Conservation (phyloP, 2,888 invertebrate species). For the Coecobrya sp. region DNA sequence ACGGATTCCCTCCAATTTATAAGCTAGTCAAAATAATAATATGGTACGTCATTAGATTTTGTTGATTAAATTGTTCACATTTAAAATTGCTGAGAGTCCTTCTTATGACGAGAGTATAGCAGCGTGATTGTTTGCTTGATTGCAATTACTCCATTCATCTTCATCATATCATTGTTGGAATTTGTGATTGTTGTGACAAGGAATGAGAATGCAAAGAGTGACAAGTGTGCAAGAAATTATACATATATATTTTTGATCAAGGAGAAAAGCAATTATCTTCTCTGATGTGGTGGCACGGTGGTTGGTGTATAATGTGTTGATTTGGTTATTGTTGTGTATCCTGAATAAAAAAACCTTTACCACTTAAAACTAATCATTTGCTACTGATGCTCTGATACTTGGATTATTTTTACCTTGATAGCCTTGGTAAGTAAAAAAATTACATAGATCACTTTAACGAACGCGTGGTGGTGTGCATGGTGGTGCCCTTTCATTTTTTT, state of each 20-base stretch:
- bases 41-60: background rate
- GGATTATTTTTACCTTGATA: too few relatives aligned
- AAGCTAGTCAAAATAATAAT: background rate
- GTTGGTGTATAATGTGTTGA: too few relatives aligned
- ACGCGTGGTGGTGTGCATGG: too few relatives aligned
- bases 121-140: background rate
- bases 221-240: background rate
- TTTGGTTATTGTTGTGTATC: too few relatives aligned
- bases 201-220: background rate
- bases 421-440: too few relatives aligned
- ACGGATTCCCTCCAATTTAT: too few relatives aligned
- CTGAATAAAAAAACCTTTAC: too few relatives aligned
- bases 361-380: too few relatives aligned
- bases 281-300: background rate
- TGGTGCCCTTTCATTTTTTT: too few relatives aligned
- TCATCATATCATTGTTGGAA: background rate
- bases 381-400: too few relatives aligned
- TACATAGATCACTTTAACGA: too few relatives aligned
- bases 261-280: slow-evolving; percentile 14
- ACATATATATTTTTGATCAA: background rate
- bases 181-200: background rate
- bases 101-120: background rate
- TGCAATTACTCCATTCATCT: background rate
- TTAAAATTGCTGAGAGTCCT: background rate
- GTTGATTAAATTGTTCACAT: slow-evolving; percentile 25